Conservation (phyloP, 2,113 vertebrate genomes). For the Prinia subflava region DNA sequence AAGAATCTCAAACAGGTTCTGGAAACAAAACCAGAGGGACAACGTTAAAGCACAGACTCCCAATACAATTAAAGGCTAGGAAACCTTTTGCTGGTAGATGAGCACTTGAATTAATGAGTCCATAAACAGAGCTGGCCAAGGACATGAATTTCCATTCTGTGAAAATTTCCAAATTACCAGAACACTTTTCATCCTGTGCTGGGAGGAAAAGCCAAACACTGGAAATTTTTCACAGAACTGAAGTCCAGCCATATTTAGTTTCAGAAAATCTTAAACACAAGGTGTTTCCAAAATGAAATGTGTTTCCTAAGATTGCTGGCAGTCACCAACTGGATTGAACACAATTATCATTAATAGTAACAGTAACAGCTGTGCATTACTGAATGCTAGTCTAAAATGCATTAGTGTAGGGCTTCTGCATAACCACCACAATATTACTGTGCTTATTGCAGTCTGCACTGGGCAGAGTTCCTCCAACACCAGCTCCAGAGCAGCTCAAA, state of each 20-base stretch:
- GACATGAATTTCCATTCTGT: constrained; percentile 44
- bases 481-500: not conserved
- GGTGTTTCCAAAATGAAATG: constrained; percentile 33
- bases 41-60: not conserved
- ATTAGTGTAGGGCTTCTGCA: not conserved
- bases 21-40: not conserved
- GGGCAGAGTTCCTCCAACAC: not conserved
- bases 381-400: not conserved
- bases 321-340: not conserved
- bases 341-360: not conserved
- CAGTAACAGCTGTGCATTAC: not conserved
- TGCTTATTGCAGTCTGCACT: not conserved
- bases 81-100: not conserved
- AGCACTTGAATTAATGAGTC: not conserved
- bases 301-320: constrained; percentile 2
- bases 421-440: not conserved
- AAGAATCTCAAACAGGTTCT: not conserved
- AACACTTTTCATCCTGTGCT: constrained; percentile 29
- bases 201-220: constrained; percentile 3
- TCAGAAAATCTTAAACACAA: constrained; percentile 35
- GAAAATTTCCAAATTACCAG: constrained; percentile 41
- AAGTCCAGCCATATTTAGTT: constrained; percentile 30
- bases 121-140: not conserved
- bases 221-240: constrained; percentile 36
- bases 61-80: not conserved